A percentile compares a stretch with the other conserved stretches of the same genome.
Evolutionary conservation across 2,888 invertebrate species (phyloP).

Genomic region (Chloroclysta siterata): DNA sequence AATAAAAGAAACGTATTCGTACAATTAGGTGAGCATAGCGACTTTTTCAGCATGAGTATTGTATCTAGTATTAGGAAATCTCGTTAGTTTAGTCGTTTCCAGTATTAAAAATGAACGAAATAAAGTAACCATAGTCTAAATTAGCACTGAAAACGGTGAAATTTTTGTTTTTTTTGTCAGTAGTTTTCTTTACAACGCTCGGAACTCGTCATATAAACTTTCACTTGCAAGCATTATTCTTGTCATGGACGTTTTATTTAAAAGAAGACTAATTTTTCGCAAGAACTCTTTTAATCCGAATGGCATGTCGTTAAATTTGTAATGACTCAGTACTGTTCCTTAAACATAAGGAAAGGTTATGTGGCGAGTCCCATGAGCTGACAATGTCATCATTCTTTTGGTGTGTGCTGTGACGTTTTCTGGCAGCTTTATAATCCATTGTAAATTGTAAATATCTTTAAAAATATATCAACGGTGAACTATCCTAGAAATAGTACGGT

Average conservation of each 20-base stretch:
- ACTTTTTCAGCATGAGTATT: slow-evolving; percentile 35
- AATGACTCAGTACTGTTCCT: too few species aligned
- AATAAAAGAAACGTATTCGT: slow-evolving; percentile 4
- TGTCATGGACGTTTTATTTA: not conserved
- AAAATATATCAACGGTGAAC: slow-evolving; percentile 5
- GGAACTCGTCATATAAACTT: slow-evolving; percentile 21
- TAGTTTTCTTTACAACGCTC: slow-evolving; percentile 5
- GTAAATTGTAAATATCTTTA: not conserved
- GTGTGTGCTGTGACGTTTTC: slow-evolving; percentile 17
- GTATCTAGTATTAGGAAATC: slow-evolving; percentile 11
- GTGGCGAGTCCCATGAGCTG: slow-evolving; percentile 18
- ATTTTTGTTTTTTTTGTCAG: slow-evolving; percentile 3
- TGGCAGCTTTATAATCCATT: slow-evolving; percentile 9
- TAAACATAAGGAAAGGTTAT: not conserved
- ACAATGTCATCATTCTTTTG: slow-evolving; percentile 1
- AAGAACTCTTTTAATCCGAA: not conserved
- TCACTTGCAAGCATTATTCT: not conserved
- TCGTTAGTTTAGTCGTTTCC: slow-evolving; percentile 13
- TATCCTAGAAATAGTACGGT: not conserved
- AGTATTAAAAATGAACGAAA: slow-evolving; percentile 1
- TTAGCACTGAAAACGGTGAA: slow-evolving; percentile 17
- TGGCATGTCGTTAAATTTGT: not conserved
- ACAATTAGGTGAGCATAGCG: slow-evolving; percentile 36
- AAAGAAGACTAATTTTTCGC: too few species aligned
- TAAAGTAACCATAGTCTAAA: not conserved